Base-by-base conservation (phyloP, 2,113 vertebrate species). In the Apteryx owenii region DNA sequence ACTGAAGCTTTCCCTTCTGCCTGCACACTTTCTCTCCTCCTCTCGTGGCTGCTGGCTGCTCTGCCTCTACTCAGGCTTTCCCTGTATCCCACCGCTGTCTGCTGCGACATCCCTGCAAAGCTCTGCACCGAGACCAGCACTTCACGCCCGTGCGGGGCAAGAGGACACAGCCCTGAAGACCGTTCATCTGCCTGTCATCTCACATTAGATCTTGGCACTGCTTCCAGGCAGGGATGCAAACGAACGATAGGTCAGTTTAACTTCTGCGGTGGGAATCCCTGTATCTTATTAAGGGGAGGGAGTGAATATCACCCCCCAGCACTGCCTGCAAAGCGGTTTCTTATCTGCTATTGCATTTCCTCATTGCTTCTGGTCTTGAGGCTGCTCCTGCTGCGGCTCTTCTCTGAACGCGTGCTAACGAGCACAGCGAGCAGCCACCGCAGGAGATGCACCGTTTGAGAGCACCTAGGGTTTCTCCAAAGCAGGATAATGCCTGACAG, bases 381-480 rank as follows among this genome's bases (percentile, higher is more conserved):
- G 31, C 26, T 14, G 62, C 44, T 79, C 60, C 89, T 56, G 22
- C 33, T 61, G 64, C 1, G 1, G 46, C 69, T 77, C 40, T 56
- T 50, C 22, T 42, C 25, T 0, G 9, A 50, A 25, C 51, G n/a
- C 3, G 66, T 0, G 3, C 70, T 26, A 6, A 64, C 0, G 1
- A 58, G 29, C 8, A 3, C 71, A 29, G 31, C 0, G 18, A 66
- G 61, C 65, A 26, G 71, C 20, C 19, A 20, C 64, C 1, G 1
- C 51, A 1, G 1, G 7, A 33, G n/a, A 28, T 22, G 6, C 12
- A 1, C 8, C 4, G 42, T 81, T 5, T 44, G 23, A 56, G 28
- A 22, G 0, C 19, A 19, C 36, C 33, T 8, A 15, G 19, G 42
- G 26, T 19, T n/a, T 60, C 38, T 44, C 42, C 58, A 1, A 1